Conservation (phyloP, 2,888 invertebrate genomes). For the Epinotia bilunana region DNA sequence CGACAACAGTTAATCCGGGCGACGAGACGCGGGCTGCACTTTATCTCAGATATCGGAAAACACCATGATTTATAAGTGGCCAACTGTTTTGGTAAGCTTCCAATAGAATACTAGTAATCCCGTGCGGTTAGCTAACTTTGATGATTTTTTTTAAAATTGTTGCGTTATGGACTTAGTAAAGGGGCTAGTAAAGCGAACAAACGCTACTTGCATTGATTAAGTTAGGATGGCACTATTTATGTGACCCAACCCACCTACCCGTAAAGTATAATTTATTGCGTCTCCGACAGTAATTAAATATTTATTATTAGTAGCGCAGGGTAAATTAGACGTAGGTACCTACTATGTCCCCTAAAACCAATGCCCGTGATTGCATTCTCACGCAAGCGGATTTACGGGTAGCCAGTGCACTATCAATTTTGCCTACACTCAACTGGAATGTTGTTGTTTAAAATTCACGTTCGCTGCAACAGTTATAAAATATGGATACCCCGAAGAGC, state of each 20-base stretch:
- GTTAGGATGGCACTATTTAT: neutral
- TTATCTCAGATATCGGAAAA: constrained; percentile 48
- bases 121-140: constrained; percentile 12
- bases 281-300: neutral
- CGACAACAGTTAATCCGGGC: constrained; percentile 62
- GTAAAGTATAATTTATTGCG: neutral
- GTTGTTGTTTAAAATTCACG: neutral
- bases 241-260: neutral
- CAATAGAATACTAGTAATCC: constrained; percentile 27
- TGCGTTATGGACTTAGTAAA: neutral
- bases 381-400: neutral
- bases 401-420: neutral
- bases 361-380: neutral
- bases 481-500: constrained; percentile 5
- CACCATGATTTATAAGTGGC: constrained; percentile 32
- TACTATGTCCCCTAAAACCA: neutral
- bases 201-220: neutral
- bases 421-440: neutral
- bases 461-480: neutral
- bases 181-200: neutral
- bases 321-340: neutral
- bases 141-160: neutral
- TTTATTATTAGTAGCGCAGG: neutral
- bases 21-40: constrained; percentile 49
- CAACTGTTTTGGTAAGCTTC: constrained; percentile 33